Base-by-base conservation (phyloP, 2,888 invertebrate genomes). In the Leptarthrus brevirostris region DNA sequence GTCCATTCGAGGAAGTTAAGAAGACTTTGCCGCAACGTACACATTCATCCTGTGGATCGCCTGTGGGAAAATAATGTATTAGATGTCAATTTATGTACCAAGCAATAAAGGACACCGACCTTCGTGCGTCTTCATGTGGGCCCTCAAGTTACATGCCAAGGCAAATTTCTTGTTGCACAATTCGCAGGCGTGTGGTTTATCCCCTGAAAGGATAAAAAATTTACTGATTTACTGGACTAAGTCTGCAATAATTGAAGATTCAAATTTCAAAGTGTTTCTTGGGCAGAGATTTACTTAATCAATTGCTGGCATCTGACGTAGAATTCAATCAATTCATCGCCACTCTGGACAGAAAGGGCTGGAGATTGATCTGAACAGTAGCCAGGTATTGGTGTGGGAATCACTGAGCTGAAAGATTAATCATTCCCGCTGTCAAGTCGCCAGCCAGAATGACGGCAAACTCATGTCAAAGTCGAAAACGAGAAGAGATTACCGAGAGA, bases 81-180 rank as follows among this genome's bases (percentile, higher is more conserved):
- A 6, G 5, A 30, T 30, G 30, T 30, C 8, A 30, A 30, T 0
- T 30, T 34, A 73, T 34, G 58, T 73, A 52, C 73, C 56, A 74
- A 69, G 58, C 16, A 44, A 56, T 24, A 74, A 52, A 61, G 54
- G 1, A 34, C n/a, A 81, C 83, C 83, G 83, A 90, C 90, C 90
- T 86, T 91, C 90, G 80, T 92, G 92, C 2, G 91, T 92, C 83
- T 92, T 92, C 87, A 90, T 87, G 81, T 92, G 92, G 0, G 91
- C 91, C 78, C 91, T 86, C 77, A 92, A 84, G 81, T 92, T 92
- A 83, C 91, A 92, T 58, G 90, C 90, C 75, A 92, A 84, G 3
- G 92, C 91, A 80, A 92, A 92, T 81, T 89, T 89, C 83, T 92
- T 92, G 80, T 88, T 88, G 83, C 92, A 92, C 22, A 90, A 83